Evolutionary conservation across 2,888 invertebrate genomes (phyloP), one percentile per base, ranked within the genome.

Genomic region (Tetranychus truncatus): DNA sequence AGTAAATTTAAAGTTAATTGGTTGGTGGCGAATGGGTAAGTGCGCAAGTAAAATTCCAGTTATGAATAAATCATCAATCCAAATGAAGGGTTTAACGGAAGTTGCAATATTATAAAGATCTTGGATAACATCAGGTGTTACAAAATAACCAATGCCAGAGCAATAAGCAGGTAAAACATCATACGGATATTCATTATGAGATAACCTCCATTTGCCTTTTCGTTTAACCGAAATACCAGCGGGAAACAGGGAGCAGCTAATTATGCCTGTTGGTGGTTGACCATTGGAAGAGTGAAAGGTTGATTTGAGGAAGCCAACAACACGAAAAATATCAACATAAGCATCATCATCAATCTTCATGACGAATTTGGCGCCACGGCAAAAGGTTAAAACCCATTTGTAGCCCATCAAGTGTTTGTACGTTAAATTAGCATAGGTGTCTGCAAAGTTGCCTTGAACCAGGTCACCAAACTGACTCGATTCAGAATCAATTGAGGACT

Each of bases 161-260:
- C 91, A 91, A 81, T 91, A 91, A 1, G 86, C 84, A 55, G 91
- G 91, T 83, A 90, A 91, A 80, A 84, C 86, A 72, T 83, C 83
- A 1, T 83, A 83, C 0, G 86, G 82, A 82, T 88, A 91, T 81
- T 91, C 90, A 0, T 83, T 84, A 15, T 86, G 85, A 5, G 89
- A 86, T 9, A 91, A 90, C 74, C 87, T 86, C 91, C 91, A 91
- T 82, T 91, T 91, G 7, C 0, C 78, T 74, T 73, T 45, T 18
- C 76, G 73, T 72, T 76, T 75, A n/a, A 74, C 72, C 6, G n/a
- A 20, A 18, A 74, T 73, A n/a, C 45, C 80, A 78, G 74, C 78
- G 77, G 55, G 80, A 75, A 80, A 80, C 45, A 86, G 84, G 73
- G 86, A 85, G 81, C 91, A 91, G 73, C 88, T 85, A 72, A 91